phyloP scores from a whole-genome alignment of 2,113 vertebrate species.

The Ptilorrhoa leucosticta region DNA sequence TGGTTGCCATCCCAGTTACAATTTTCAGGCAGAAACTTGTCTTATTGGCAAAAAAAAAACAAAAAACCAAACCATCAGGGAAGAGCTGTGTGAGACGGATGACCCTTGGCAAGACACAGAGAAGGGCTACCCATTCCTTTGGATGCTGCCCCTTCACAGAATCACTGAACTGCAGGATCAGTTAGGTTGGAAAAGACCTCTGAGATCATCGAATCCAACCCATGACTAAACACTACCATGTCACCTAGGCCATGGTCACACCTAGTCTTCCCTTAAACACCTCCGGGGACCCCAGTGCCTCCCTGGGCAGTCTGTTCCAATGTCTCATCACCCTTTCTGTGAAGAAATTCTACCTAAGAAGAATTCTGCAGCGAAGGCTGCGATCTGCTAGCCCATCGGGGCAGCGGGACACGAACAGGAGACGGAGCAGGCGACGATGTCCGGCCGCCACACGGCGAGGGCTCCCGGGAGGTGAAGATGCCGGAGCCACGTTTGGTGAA shows the following conservation, averaged over 20 bases:
- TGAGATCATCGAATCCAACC: neutral
- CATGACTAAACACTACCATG: neutral
- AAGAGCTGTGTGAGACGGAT: neutral
- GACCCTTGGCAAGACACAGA: neutral
- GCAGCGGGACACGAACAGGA: neutral
- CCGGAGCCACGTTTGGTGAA: rapidly evolving
- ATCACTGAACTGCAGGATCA: neutral
- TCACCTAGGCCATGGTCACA: neutral
- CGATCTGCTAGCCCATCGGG: neutral
- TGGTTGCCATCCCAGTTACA: neutral
- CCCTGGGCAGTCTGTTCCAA: neutral
- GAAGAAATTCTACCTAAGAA: neutral
- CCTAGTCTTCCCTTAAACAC: neutral
- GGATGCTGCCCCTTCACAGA: neutral
- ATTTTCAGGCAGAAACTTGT: neutral
- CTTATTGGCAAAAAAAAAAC: neutral
- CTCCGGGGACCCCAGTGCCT: neutral
- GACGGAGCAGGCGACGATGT: rapidly evolving
- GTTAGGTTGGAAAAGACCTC: neutral
- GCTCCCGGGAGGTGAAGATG: rapidly evolving
- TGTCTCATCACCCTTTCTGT: neutral
- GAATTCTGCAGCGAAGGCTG: neutral
- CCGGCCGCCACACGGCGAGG: neutral
- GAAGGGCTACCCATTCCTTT: neutral
- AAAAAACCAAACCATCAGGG: rapidly evolving